Conservation (phyloP, 2,888 invertebrate genomes). For the Hecatera dysodea region DNA sequence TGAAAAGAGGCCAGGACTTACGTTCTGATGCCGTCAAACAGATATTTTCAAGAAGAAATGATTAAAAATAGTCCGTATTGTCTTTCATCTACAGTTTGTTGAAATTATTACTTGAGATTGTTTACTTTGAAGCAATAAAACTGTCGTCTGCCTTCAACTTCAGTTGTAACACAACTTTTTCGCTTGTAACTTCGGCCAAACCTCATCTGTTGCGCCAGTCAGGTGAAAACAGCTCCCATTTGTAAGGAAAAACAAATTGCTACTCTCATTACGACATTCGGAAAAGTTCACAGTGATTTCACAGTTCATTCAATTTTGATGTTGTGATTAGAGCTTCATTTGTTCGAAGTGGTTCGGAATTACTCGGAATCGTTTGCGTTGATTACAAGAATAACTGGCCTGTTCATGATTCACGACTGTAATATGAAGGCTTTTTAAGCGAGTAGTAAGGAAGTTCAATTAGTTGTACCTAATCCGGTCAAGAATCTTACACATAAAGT, state of each 20-base stretch:
- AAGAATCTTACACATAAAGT: conserved; percentile 1
- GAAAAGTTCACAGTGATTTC: conserved; percentile 82
- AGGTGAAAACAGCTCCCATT: conserved; percentile 84
- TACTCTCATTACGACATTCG: conserved; percentile 83
- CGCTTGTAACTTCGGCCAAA: conserved; percentile 72
- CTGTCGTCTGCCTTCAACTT: conserved; percentile 8
- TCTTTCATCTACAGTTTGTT: not conserved
- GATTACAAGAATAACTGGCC: conserved; percentile 12
- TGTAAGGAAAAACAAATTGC: conserved; percentile 86
- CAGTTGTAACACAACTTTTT: conserved; percentile 26
- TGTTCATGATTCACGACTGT: conserved; percentile 35
- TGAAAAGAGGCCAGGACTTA: conserved; percentile 31
- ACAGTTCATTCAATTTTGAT: conserved; percentile 81
- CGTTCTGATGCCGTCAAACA: not conserved
- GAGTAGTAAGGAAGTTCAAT: conserved; percentile 23
- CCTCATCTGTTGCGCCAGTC: conserved; percentile 83
- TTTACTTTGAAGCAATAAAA: conserved; percentile 8
- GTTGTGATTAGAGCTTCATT: conserved; percentile 76
- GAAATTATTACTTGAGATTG: conserved; percentile 2
- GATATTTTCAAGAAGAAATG: not conserved
- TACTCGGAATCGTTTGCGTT: conserved; percentile 28
- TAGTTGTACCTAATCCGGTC: conserved; percentile 4
- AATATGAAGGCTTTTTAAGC: conserved; percentile 11
- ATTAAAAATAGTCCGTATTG: not conserved
- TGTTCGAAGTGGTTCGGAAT: conserved; percentile 42